A percentile compares a stretch with the other conserved stretches of the same genome.
phyloP scores from a whole-genome alignment of 2,888 invertebrate species.

The Deilephila porcellus region DNA sequence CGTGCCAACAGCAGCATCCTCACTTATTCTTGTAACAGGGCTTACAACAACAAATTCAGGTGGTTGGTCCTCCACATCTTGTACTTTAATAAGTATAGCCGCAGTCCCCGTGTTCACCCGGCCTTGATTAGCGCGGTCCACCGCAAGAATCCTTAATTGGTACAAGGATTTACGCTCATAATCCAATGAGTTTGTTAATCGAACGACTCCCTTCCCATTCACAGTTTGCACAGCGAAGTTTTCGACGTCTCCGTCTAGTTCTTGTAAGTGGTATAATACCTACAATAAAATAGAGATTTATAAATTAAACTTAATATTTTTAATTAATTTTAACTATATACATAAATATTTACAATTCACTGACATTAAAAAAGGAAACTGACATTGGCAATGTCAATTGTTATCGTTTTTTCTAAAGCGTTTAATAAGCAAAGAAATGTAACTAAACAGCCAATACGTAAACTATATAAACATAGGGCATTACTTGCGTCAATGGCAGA shows the following conservation, averaged over 20 bases:
- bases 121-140: constrained; percentile 93
- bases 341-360: neutral
- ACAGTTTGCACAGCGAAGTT: constrained; percentile 92
- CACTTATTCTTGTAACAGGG: constrained; percentile 94
- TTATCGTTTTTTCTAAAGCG: neutral
- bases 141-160: constrained; percentile 92
- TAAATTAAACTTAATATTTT: neutral
- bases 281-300: constrained; percentile 46
- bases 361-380: neutral
- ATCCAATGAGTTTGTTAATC: constrained; percentile 90
- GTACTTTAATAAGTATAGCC: constrained; percentile 91
- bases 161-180: constrained; percentile 95
- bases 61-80: constrained; percentile 96
- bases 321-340: neutral
- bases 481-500: too few species aligned
- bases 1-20: constrained; percentile 92
- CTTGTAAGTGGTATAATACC: constrained; percentile 94
- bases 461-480: neutral
- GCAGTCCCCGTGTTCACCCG: constrained; percentile 95
- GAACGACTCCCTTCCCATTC: constrained; percentile 93
- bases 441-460: neutral
- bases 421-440: neutral
- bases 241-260: constrained; percentile 90
- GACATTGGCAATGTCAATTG: neutral
- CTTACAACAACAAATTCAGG: constrained; percentile 95